Evolutionary conservation across 2,888 invertebrate species (phyloP).

Genomic region (Leucophora obtusa): DNA sequence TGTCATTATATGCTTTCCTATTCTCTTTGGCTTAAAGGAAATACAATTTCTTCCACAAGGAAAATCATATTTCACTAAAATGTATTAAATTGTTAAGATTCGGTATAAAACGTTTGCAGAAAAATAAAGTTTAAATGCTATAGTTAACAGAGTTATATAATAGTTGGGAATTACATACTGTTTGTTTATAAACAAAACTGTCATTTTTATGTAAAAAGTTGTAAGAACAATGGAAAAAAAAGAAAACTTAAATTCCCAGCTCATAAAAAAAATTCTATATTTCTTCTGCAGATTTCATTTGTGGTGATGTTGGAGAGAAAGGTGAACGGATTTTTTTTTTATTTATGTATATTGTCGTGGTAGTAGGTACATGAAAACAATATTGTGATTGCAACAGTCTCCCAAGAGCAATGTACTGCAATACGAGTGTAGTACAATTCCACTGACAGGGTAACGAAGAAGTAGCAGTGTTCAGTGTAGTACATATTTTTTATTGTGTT

Average conservation of each 20-base stretch:
- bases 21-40: too few species aligned
- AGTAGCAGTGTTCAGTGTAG: background rate
- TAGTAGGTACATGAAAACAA: background rate
- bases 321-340: conserved; percentile 33
- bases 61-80: background rate
- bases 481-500: background rate
- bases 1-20: too few species aligned
- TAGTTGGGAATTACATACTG: conserved; percentile 10
- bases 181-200: conserved; percentile 27
- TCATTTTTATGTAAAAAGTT: conserved; percentile 23
- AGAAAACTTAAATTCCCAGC: background rate
- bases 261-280: background rate
- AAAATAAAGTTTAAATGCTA: conserved; percentile 14
- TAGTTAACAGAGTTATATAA: background rate
- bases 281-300: background rate
- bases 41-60: background rate
- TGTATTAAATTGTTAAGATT: conserved; percentile 10
- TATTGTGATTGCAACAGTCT: conserved; percentile 28
- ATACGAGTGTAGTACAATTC: conserved; percentile 4
- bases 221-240: background rate
- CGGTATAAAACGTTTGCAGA: background rate
- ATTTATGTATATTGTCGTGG: background rate
- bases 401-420: conserved; percentile 54
- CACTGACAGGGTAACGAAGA: background rate
- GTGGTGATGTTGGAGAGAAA: conserved; percentile 1